Percentiles rank a stretch among this genome's conserved stretches.
phyloP scores from a whole-genome alignment of 2,113 vertebrate genomes.

The Peromyscus leucopus region DNA sequence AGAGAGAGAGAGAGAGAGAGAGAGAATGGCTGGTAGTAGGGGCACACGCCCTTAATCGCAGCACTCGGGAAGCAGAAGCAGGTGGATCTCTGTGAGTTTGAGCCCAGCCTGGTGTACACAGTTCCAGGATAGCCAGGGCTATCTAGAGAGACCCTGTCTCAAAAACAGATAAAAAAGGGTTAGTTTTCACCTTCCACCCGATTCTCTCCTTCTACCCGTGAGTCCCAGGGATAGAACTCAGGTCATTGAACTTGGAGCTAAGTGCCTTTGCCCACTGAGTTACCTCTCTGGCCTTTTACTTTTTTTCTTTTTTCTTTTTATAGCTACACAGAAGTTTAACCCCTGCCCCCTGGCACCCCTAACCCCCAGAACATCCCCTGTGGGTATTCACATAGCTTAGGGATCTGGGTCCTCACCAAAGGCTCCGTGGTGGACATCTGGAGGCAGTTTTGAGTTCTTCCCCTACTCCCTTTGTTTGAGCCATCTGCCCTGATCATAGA shows the following conservation, averaged over 20 bases:
- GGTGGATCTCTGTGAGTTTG: neutral
- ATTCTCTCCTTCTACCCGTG: neutral
- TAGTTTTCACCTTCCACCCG: neutral
- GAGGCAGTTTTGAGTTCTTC: neutral
- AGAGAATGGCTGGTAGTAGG: too few species aligned
- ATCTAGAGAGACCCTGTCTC: neutral
- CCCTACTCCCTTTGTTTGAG: neutral
- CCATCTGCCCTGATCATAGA: neutral
- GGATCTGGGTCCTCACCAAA: neutral
- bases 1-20: too few species aligned
- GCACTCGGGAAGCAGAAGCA: neutral
- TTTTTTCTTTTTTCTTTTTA: neutral
- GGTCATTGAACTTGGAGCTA: neutral
- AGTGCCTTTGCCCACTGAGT: neutral
- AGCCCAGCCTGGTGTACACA: neutral
- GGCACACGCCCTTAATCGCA: neutral
- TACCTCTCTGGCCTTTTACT: neutral
- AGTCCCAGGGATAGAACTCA: neutral
- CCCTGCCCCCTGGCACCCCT: too few species aligned
- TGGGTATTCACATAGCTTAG: neutral
- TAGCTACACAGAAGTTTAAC: neutral
- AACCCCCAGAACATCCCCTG: neutral
- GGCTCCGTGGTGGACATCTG: neutral
- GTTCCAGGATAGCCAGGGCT: neutral
- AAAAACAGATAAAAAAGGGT: neutral